Evolutionary conservation across 2,797 vertebrate species (phyloP), one percentile per base, ranked within the genome.

Genomic region (Varecia variegata): DNA sequence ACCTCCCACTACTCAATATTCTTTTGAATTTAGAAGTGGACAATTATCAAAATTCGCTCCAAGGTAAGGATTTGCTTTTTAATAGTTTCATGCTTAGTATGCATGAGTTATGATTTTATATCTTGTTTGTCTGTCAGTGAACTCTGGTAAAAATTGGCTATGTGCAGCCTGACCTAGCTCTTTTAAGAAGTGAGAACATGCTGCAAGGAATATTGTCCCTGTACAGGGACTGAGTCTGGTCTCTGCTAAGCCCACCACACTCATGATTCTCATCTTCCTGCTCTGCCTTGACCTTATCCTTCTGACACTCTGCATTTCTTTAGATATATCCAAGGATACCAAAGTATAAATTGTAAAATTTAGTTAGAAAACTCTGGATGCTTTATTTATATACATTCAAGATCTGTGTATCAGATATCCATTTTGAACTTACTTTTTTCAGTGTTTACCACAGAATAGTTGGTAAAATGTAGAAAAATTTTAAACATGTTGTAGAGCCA

Each of bases 31-130:
- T 60, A 73, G 84, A 88, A 88, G 7, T 7, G 47, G 67, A 74
- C 18, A 12, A 47, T 71, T 81, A 62, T 54, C 52, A 74, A 85
- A 58, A 50, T 47, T 93, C 13, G 9, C 11, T 15, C 40, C 1
- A 32, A 89, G 23, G 56, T 82, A 50, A n/a, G 15, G 27, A 40
- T 89, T 88, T 90, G 25, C 47, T 88, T 79, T 96, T 83, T 23
- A 38, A 32, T 54, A 83, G 25, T 84, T 73, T 73, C 27, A 54
- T 54, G 56, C 68, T 73, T 83, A 80, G 87, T 30, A n/a, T 18
- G 62, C 4, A 67, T 5, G 7, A 67, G 10, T 79, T 67, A 38
- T 2, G 40, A 47, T 79, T 90, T 82, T 40, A 25, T 45, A 35
- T 56, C 17, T 67, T 82, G 43, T 77, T 83, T 67, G 54, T 23